Conservation (phyloP, 2,113 vertebrate genomes). For the Gnathonemus echidnorhynchus region DNA sequence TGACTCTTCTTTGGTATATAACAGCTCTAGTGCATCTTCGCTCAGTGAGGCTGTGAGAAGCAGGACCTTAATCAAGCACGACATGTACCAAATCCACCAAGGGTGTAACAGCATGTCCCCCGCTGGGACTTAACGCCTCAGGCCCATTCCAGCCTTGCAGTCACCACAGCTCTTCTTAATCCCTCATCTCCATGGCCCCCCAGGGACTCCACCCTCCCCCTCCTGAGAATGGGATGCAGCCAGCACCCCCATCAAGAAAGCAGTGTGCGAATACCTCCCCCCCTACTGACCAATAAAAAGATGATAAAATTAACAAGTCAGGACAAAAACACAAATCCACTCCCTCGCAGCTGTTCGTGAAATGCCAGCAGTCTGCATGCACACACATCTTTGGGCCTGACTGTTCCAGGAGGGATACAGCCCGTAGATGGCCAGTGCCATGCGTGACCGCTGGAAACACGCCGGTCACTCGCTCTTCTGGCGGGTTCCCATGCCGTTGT, state of each 20-base stretch:
- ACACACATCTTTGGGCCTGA: not conserved
- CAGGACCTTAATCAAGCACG: not conserved
- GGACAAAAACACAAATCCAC: not conserved
- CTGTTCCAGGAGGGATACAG: not conserved
- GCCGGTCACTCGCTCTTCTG: slow-evolving; percentile 68
- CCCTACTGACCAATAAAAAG: not conserved
- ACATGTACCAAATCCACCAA: not conserved
- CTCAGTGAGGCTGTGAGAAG: not conserved
- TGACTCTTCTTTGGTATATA: not conserved
- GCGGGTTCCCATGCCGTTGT: slow-evolving; percentile 37
- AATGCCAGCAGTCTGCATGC: not conserved
- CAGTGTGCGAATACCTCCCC: not conserved
- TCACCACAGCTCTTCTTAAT: not conserved
- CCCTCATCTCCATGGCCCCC: not conserved
- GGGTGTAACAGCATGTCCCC: not conserved
- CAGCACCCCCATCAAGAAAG: not conserved
- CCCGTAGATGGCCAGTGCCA: not conserved
- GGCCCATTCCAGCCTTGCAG: not conserved
- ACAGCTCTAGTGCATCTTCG: not conserved
- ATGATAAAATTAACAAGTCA: not conserved
- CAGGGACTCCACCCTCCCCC: not conserved
- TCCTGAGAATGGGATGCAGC: not conserved
- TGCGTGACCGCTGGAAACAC: not conserved
- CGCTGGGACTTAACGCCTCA: not conserved
- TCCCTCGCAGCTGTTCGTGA: not conserved